phyloP scores from a whole-genome alignment of 2,888 invertebrate genomes.

The Hydriomena furcata region DNA sequence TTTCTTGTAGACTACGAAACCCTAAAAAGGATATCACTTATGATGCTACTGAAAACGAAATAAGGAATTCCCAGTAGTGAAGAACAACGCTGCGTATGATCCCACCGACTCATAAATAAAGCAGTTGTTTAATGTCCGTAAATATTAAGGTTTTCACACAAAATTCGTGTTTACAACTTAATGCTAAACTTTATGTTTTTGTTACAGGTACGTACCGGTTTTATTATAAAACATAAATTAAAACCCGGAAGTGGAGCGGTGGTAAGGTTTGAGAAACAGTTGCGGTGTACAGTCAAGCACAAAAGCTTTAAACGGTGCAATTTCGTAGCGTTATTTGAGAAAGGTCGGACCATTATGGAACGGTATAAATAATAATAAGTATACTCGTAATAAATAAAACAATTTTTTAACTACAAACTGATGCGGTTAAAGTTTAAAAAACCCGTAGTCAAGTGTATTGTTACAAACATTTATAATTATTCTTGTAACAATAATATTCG shows the following conservation, averaged over 20 bases:
- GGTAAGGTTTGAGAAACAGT: slow-evolving; percentile 43
- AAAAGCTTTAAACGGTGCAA: slow-evolving; percentile 26
- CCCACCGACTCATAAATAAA: slow-evolving; percentile 29
- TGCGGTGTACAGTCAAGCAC: slow-evolving; percentile 38
- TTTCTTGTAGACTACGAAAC: too few relatives aligned
- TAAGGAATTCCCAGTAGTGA: too few relatives aligned
- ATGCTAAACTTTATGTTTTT: slow-evolving; percentile 35
- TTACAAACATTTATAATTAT: too few relatives aligned
- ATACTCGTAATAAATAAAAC: too few relatives aligned
- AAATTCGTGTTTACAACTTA: slow-evolving; percentile 35
- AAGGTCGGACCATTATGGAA: too few relatives aligned
- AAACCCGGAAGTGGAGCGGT: slow-evolving; percentile 36
- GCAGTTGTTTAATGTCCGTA: slow-evolving; percentile 19
- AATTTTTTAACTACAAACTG: too few relatives aligned
- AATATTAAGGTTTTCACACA: slow-evolving; percentile 29
- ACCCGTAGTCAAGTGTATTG: too few relatives aligned
- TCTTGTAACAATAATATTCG: too few relatives aligned
- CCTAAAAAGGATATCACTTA: too few relatives aligned
- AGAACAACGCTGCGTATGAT: slow-evolving; percentile 18
- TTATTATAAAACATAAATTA: slow-evolving; percentile 35
- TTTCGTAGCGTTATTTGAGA: background rate
- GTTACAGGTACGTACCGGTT: slow-evolving; percentile 39
- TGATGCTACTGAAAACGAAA: too few relatives aligned
- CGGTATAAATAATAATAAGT: too few relatives aligned
- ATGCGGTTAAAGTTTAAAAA: too few relatives aligned